Percentiles rank a stretch among this genome's conserved stretches.
phyloP scores from a whole-genome alignment of 2,888 invertebrate genomes.

The Ormyrus thymus region DNA sequence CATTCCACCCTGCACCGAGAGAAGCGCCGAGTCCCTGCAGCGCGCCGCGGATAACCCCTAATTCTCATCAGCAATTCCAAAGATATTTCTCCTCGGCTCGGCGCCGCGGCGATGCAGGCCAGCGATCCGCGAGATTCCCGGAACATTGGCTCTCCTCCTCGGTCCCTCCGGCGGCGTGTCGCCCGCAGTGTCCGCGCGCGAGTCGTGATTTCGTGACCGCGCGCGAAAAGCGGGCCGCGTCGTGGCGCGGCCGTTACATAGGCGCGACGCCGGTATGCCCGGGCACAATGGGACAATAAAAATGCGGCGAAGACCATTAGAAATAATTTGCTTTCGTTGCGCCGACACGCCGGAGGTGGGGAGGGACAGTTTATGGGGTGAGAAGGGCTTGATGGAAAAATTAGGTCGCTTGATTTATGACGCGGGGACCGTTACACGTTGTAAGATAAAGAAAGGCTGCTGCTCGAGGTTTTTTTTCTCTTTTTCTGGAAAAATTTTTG shows the following conservation, averaged over 20 bases:
- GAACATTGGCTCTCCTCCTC: slow-evolving; percentile 11
- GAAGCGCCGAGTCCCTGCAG: neutral
- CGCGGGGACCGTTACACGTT: neutral
- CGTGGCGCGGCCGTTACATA: slow-evolving; percentile 19
- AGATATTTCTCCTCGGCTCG: neutral
- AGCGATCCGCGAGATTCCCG: slow-evolving; percentile 8
- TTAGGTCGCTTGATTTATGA: neutral
- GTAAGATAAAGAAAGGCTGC: no score
- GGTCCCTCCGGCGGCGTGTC: neutral
- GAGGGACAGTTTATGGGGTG: neutral
- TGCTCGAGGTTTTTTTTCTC: neutral
- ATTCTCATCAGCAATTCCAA: no score
- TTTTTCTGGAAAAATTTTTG: neutral
- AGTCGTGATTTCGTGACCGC: slow-evolving; percentile 48
- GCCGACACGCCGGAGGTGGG: no score
- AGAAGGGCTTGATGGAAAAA: neutral
- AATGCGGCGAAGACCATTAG: slow-evolving; percentile 21
- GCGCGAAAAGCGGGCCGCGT: slow-evolving; percentile 10
- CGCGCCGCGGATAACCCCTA: no score
- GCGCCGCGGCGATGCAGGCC: neutral
- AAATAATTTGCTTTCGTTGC: slow-evolving; percentile 30
- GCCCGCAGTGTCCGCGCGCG: neutral
- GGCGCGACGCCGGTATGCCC: slow-evolving; percentile 11
- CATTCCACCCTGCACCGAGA: neutral
- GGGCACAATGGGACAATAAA: slow-evolving; percentile 18